Evolutionary conservation across 2,113 vertebrate genomes (phyloP), one percentile per base, ranked within the genome.

Genomic region (Corvus cornix): DNA sequence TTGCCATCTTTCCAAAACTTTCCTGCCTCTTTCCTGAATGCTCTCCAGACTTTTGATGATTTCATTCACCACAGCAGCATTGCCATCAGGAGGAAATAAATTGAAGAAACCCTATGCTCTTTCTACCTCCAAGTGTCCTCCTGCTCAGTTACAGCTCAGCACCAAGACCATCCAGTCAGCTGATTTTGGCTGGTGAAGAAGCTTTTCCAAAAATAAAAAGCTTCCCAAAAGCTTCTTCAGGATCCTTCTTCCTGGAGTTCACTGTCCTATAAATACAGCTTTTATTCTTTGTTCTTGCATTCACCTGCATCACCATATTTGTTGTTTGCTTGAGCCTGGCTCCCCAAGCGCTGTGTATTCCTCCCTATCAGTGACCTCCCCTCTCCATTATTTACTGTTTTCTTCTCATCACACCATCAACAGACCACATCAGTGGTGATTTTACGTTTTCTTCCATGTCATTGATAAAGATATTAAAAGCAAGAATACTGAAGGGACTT

Each of bases 391-490:
- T 95, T 96, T 92, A 82, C 91, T 2, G 1, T 66, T 92, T 89
- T 46, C 26, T 19, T 44, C 86, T 95, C 13, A 11, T 92, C 89
- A 93, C 52, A 76, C 87, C 89, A 89, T 41, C 91, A 76, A 41
- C 56, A 81, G 77, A 70, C 70, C 60, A 68, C 84, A 92, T 60
- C 89, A 92, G 66, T 35, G 60, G 74, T 21, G 77, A 94, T 94
- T 92, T 96, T 93, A 93, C 17, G 10, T 94, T 87, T 95, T 94
- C 69, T 96, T 84, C 87, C 41, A 53, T 89, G 89, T 89, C 81
- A 87, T 89, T 94, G 93, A 96, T 97, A 93, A 93, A 96, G 91
- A 96, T 91, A 96, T 85, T 95, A 87, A 91, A 92, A 37, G 80
- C 56, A 91, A 94, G 91, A 93, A 94, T 79, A 95, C 89, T 92